Percentiles rank a stretch among this genome's conserved stretches.
Evolutionary conservation across 2,113 vertebrate species (phyloP).

Genomic region (Condylura cristata): DNA sequence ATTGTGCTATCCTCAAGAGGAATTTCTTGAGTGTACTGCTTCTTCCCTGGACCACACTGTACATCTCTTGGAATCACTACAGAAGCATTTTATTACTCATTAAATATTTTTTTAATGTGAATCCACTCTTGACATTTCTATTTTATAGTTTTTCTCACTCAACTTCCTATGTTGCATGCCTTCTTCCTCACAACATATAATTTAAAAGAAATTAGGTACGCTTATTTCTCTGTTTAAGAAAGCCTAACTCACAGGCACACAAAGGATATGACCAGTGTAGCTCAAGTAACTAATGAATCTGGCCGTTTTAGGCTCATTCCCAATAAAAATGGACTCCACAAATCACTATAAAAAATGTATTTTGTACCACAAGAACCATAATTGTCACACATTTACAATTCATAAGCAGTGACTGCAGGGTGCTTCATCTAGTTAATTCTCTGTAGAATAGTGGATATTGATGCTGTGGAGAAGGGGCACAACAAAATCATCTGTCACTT

Average conservation of each 20-base stretch:
- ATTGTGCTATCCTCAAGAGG: constrained; percentile 9
- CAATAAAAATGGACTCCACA: constrained; percentile 55
- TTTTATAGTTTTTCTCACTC: constrained; percentile 63
- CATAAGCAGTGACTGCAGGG: constrained; percentile 53
- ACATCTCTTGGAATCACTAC: not conserved
- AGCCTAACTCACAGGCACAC: constrained; percentile 48
- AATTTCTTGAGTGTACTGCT: not conserved
- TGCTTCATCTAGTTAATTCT: constrained; percentile 58
- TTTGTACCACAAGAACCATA: constrained; percentile 47
- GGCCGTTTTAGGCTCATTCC: constrained; percentile 57
- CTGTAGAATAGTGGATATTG: not conserved
- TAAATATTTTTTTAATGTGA: constrained; percentile 53
- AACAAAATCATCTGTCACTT: constrained; percentile 62
- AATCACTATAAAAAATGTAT: constrained; percentile 52
- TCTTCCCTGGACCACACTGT: not conserved
- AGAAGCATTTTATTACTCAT: constrained; percentile 62
- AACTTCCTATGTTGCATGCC: not conserved
- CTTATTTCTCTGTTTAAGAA: constrained; percentile 48
- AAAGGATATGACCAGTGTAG: not conserved
- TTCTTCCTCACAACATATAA: not conserved
- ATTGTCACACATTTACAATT: constrained; percentile 74
- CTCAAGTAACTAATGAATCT: constrained; percentile 56
- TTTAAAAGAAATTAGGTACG: constrained; percentile 70
- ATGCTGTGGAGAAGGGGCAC: constrained; percentile 4
- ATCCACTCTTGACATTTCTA: constrained; percentile 55